Base-by-base conservation (phyloP, 2,888 invertebrate species). In the Pyrochroa serraticornis region DNA sequence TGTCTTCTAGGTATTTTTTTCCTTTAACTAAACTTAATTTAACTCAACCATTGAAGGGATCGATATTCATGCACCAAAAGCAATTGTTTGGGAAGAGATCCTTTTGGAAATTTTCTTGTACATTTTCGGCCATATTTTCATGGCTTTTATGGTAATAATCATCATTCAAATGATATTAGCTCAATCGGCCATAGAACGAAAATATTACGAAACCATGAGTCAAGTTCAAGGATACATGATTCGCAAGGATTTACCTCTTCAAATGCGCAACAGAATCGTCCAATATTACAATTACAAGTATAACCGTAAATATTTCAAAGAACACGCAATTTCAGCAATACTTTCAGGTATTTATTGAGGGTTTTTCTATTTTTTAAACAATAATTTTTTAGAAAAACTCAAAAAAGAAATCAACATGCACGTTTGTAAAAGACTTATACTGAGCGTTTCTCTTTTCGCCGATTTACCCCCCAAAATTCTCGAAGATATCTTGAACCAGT, bases 401-500 rank as follows among this genome's bases (percentile, higher is more conserved):
- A 62, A 70, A 1, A 71, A 82, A 66, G 86, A 86, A 71, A 82
- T 87, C 8, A 78, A 79, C 0, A 70, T 85, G 10, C 80, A 84
- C 70, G 82, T 83, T 0, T 84, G 84, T 65, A 81, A 81, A 63
- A 79, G 81, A 36, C 73, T 87, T 30, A 79, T 87, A 1, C 78
- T 83, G 55, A 83, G 82, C 39, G 85, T 85, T 13, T 72, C 78
- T 2, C 69, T 87, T n/a, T 84, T 88, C 63, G 77, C 81, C 34
- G 76, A 81, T 41, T 60, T 86, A 14, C 81, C 85, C 0, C 75
- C 78, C 6, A 69, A 75, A 7, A 70, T 82, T 37, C 75, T 87
- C n/a, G 81, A 81, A 5, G 77, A 82, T 1, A 80, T 87, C 30
- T 79, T 87, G 1, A 78, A 81, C 13, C 79, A 81, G 65, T 74